phyloP scores from a whole-genome alignment of 1,140 invertebrate species.

The Drosophila fuyamai region DNA sequence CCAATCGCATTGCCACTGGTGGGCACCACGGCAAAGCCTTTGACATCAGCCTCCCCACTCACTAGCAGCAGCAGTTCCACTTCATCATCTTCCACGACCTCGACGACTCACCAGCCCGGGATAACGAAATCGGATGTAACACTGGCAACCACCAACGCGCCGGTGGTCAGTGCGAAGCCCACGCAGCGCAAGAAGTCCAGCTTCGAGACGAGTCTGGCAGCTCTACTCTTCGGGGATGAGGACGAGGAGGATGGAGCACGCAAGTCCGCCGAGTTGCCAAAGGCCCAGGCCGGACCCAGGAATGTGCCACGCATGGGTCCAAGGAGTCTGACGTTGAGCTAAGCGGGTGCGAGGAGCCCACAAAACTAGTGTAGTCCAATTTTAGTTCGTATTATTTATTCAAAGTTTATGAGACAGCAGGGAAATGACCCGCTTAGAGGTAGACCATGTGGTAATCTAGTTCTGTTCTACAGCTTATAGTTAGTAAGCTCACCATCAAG shows the following conservation, averaged over 20 bases:
- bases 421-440: constrained; percentile 14
- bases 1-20: constrained; percentile 57
- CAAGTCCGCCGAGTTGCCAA: constrained; percentile 40
- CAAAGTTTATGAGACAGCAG: constrained; percentile 38
- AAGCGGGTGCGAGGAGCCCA: constrained; percentile 12
- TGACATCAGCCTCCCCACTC: constrained; percentile 3
- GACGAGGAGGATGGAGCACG: constrained; percentile 68
- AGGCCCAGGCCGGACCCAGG: constrained; percentile 52
- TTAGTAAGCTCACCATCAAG: constrained; percentile 43
- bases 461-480: constrained; percentile 59
- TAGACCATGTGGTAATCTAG: constrained; percentile 63
- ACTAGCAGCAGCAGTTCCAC: constrained; percentile 31
- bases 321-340: constrained; percentile 63
- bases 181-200: constrained; percentile 66
- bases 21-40: constrained; percentile 23
- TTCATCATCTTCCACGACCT: constrained; percentile 28
- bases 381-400: constrained; percentile 76
- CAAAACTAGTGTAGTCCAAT: constrained; percentile 56
- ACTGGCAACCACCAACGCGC: constrained; percentile 36
- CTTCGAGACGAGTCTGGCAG: constrained; percentile 79
- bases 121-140: constrained; percentile 29
- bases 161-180: constrained; percentile 29
- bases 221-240: constrained; percentile 78
- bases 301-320: constrained; percentile 79
- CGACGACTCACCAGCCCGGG: constrained; percentile 36